Evolutionary conservation across 2,888 invertebrate species (phyloP), one percentile per base, ranked within the genome.

Genomic region (Monopis laevigella): DNA sequence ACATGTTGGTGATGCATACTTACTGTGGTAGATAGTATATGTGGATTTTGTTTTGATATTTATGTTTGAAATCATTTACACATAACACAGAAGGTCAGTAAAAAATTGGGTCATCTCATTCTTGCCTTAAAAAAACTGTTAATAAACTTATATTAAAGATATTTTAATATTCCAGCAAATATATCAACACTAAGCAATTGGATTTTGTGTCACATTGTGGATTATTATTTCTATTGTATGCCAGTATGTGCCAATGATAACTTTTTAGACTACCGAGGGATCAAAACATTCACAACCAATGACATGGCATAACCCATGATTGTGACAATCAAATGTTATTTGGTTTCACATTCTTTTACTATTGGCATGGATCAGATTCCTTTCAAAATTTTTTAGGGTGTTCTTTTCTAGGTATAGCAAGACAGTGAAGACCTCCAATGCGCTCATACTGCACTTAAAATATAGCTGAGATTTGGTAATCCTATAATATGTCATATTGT

Each of bases 141-240:
- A 73, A 55, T 65, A 57, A 65, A 62, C 70, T 63, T 71, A 62
- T 74, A 80, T 77, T 80, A 80, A 81, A 81, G 68, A 61, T 67
- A 70, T 71, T 82, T 82, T 82, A 74, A 82, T 64, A 78, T 82
- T 82, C 73, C 82, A 82, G 82, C 81, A 65, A 63, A 68, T 65
- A 65, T 65, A 73, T 62, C 72, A 64, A 63, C 52, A 26, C 17
- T n/a, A 61, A 66, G 69, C 71, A 62, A 73, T 73, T 73, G 77
- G 77, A 74, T 62, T 72, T 74, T 71, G n/a, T 34, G 16, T 65
- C 56, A 75, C 75, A 74, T 66, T 64, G 72, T 59, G 77, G 73
- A 69, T 66, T 73, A 62, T 54, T 75, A 73, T 71, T 63, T 75
- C 72, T 69, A 56, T 73, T 39, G 29, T 39, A 40, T 26, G 14